Base-by-base conservation (phyloP, 2,888 invertebrate species). In the Busseola fusca region DNA sequence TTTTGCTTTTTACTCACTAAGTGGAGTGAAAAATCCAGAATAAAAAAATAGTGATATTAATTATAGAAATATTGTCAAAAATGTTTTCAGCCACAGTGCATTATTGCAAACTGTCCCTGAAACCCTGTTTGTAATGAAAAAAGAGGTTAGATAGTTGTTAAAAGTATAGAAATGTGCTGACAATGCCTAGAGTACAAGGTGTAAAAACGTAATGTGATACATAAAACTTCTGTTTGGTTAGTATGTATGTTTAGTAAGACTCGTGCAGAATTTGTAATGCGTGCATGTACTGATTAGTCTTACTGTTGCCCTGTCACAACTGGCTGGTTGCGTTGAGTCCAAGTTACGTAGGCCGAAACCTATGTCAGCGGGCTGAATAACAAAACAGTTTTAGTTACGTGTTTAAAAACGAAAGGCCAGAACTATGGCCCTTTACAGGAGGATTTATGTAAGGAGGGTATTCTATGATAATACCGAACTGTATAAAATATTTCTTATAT, bases 221-320 rank as follows among this genome's bases (percentile, higher is more conserved):
- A 62, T 50, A 65, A 65, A 66, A 54, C 21, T 74, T 74, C 60
- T 42, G 50, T 42, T 69, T 72, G 62, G 71, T 78, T 76, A 80
- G 77, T 84, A 72, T 69, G 57, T 77, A 54, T 58, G 54, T 65
- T 72, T 72, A 79, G 80, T 86, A 78, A 80, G 78, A 84, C 78
- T 79, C 89, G 87, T 91, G 89, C 89, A 87, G 78, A 82, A 81
- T 83, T 81, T 83, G 78, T 74, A 87, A 80, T 84, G 89, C 92
- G 92, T 94, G 93, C 93, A 90, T 88, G 87, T 86, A 86, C 87
- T 81, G 81, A 86, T 90, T 88, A 89, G 87, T 90, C 95, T 95
- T 95, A 95, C 95, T 92, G 93, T 85, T 87, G 91, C 92, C 88
- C 93, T 90, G 91, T 95, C 95, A 89, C 91, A 91, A 93, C 90